A percentile compares a stretch with the other conserved stretches of the same genome.
These are phyloP conservation scores for Mungos mungo DNA, from an alignment of 2,113 vertebrate genomes.

Conservation along the genomic window DNA sequence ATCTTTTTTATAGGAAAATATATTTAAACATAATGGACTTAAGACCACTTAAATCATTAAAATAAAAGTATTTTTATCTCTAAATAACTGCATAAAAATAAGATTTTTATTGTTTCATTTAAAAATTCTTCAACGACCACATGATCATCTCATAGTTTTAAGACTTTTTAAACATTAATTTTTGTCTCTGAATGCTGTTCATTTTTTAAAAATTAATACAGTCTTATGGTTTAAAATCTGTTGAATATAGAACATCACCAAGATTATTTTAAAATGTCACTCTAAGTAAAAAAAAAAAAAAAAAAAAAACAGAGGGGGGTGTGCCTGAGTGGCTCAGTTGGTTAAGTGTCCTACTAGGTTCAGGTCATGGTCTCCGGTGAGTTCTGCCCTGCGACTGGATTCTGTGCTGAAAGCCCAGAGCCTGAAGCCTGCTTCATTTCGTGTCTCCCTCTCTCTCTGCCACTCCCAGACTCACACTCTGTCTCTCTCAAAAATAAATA, in stretches of 20 bases:
- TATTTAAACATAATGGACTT: neutral
- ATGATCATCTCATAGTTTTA: neutral
- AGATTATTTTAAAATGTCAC: neutral
- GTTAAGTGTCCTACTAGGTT: too few species aligned
- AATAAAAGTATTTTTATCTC: neutral
- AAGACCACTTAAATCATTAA: neutral
- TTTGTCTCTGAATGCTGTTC: neutral
- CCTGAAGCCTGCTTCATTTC: too few species aligned
- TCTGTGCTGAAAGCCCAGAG: too few species aligned
- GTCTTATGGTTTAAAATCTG: neutral
- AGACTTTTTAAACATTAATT: neutral
- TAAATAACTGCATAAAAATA: neutral
- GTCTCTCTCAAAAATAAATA: too few species aligned
- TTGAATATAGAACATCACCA: neutral
- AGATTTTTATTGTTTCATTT: neutral
- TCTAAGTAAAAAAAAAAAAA: neutral
- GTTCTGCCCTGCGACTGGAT: too few species aligned
- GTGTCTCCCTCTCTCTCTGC: too few species aligned
- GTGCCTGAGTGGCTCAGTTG: too few species aligned
- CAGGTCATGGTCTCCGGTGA: too few species aligned
- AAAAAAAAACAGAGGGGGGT: neutral
- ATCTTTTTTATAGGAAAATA: neutral
- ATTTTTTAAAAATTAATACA: neutral
- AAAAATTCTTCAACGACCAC: neutral
- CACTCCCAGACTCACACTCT: too few species aligned